These are phyloP conservation scores for Lepidostoma basale DNA, from an alignment of 1,140 invertebrate genomes.

Conservation along the genomic window DNA sequence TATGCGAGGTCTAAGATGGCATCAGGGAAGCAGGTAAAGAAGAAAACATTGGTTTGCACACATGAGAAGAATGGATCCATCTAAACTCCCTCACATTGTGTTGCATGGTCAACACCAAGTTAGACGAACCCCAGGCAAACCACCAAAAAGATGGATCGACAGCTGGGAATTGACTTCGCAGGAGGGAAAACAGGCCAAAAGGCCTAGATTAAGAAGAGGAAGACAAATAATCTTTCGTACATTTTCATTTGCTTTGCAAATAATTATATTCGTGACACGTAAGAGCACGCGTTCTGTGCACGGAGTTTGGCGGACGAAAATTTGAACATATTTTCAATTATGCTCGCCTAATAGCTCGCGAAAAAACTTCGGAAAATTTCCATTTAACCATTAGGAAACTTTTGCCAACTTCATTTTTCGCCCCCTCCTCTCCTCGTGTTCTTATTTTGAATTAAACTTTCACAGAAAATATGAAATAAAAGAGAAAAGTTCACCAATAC, in stretches of 20 bases:
- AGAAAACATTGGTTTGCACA: no score
- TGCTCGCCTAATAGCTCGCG: constrained; percentile 9
- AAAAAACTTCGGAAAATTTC: constrained; percentile 15
- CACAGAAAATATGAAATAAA: neutral
- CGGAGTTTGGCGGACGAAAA: constrained; percentile 7
- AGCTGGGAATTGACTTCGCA: no score
- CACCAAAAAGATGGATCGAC: no score
- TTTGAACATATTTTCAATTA: constrained; percentile 19
- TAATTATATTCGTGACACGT: neutral
- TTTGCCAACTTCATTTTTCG: constrained; percentile 13
- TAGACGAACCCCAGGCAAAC: no score
- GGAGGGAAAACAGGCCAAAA: no score
- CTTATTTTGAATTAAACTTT: constrained; percentile 17
- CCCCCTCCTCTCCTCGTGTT: neutral
- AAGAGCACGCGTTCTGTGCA: neutral
- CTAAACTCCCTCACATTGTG: no score
- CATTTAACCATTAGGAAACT: constrained; percentile 19
- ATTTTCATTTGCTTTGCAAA: neutral
- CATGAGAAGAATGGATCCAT: no score
- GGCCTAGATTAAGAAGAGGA: no score
- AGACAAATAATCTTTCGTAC: neutral
- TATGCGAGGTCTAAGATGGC: no score
- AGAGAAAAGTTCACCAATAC: neutral
- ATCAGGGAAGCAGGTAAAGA: no score
- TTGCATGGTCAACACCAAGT: no score